phyloP scores from a whole-genome alignment of 2,797 vertebrate genomes.

The Sebastiscus albofasciatus region DNA sequence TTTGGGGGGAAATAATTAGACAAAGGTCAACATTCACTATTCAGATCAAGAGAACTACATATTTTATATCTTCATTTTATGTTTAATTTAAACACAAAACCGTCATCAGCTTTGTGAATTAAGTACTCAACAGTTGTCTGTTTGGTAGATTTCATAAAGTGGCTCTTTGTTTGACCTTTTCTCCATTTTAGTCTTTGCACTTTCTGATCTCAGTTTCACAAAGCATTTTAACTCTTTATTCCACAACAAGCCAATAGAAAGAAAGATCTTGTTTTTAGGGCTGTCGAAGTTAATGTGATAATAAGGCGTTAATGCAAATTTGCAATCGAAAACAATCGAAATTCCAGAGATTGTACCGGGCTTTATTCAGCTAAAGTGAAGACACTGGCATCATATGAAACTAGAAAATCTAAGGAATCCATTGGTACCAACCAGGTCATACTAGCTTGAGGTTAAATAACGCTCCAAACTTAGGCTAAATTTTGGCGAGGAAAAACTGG shows the following conservation, averaged over 20 bases:
- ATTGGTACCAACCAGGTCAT: too few relatives aligned
- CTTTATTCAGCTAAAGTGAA: too few relatives aligned
- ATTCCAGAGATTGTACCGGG: too few relatives aligned
- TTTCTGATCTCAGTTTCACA: neutral
- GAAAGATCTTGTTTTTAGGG: too few relatives aligned
- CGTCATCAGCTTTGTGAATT: neutral
- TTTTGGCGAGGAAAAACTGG: too few relatives aligned
- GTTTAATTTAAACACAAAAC: neutral
- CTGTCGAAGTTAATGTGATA: too few relatives aligned
- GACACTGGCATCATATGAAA: too few relatives aligned
- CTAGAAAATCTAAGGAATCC: too few relatives aligned
- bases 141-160: neutral
- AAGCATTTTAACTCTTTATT: neutral
- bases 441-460: too few relatives aligned
- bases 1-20: neutral
- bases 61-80: neutral
- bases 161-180: neutral
- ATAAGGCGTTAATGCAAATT: too few relatives aligned
- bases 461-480: fast-evolving
- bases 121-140: neutral
- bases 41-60: neutral
- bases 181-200: neutral
- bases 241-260: neutral
- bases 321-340: too few relatives aligned
- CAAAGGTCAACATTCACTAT: neutral